phyloP scores from a whole-genome alignment of 2,888 invertebrate genomes.

The Ecliptopera silaceata region DNA sequence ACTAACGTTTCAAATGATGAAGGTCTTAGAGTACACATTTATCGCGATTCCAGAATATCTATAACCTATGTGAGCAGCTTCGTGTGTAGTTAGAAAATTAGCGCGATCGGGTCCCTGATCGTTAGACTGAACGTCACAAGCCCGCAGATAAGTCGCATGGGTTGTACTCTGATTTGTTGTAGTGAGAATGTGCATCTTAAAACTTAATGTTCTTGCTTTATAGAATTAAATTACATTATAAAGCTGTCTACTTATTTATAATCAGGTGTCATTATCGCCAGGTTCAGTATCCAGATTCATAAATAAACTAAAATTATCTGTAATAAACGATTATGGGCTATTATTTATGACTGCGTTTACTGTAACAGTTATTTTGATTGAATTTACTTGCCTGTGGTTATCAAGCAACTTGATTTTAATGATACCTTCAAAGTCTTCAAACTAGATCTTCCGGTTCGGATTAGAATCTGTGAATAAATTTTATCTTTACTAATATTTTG shows the following conservation, averaged over 20 bases:
- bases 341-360: conserved; percentile 27
- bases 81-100: too few species aligned
- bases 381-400: conserved; percentile 45
- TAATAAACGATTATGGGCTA: conserved; percentile 14
- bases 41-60: too few species aligned
- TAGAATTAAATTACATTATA: not conserved
- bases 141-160: too few species aligned
- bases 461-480: conserved; percentile 1
- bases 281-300: conserved; percentile 1
- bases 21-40: too few species aligned
- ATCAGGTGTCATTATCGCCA: not conserved
- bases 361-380: conserved; percentile 39
- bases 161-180: too few species aligned
- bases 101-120: too few species aligned
- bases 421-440: conserved; percentile 22
- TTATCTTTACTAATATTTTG: not conserved
- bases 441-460: conserved; percentile 43
- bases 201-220: not conserved
- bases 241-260: not conserved
- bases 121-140: too few species aligned
- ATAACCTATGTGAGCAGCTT: too few species aligned
- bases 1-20: too few species aligned
- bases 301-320: conserved; percentile 12
- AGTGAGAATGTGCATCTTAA: not conserved
- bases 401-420: conserved; percentile 42